Conservation (phyloP, 2,113 vertebrate species). For the Bungarus multicinctus region DNA sequence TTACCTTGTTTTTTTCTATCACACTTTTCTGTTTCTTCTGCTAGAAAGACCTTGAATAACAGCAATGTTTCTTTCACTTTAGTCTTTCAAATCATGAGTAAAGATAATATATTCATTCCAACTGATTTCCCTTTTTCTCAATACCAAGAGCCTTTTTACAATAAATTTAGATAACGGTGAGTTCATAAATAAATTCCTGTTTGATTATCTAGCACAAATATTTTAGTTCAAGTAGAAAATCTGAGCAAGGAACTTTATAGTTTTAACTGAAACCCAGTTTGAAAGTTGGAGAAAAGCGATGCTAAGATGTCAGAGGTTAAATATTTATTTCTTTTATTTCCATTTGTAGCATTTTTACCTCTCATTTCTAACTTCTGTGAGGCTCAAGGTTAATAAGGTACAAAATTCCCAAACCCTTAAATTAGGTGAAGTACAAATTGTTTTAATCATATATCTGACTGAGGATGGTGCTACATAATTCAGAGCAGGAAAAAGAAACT, state of each 20-base stretch:
- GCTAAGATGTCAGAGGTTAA: neutral
- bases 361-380: neutral
- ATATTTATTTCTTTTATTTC: neutral
- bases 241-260: neutral
- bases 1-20: neutral
- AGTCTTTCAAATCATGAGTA: neutral
- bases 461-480: constrained; percentile 9
- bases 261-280: neutral
- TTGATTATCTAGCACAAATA: neutral
- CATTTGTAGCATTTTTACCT: neutral
- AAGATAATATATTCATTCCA: neutral
- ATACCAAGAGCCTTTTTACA: neutral
- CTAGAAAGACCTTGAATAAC: neutral
- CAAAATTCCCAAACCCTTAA: neutral
- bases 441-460: neutral
- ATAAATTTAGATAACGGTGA: neutral
- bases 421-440: constrained; percentile 23
- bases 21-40: neutral
- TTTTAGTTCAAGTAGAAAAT: neutral
- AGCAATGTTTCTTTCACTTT: neutral
- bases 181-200: neutral
- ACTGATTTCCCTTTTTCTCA: neutral
- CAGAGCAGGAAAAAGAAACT: neutral
- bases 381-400: constrained; percentile 23
- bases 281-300: neutral